These are phyloP conservation scores for Drosophila rellima DNA, from an alignment of 2,888 invertebrate genomes.

Conservation along the genomic window DNA sequence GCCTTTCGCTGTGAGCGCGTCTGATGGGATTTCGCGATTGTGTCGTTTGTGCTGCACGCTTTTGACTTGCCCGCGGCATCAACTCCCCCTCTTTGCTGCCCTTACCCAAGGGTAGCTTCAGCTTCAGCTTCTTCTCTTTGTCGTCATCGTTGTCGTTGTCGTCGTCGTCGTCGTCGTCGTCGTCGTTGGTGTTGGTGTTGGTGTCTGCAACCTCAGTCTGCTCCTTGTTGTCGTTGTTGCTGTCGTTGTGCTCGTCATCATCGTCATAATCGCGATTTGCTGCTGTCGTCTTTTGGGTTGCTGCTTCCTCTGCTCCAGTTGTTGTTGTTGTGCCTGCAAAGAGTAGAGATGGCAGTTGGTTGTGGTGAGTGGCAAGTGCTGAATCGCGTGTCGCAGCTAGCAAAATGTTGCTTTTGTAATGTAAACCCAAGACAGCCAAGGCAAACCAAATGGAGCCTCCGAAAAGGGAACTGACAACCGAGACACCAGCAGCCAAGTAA, in stretches of 20 bases:
- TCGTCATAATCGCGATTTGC: constrained; percentile 80
- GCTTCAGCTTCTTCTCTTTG: constrained; percentile 16
- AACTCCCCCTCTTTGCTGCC: constrained; percentile 23
- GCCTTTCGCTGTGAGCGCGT: constrained; percentile 85
- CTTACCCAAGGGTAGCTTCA: constrained; percentile 10
- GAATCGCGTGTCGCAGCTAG: constrained; percentile 73
- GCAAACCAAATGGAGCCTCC: constrained; percentile 8
- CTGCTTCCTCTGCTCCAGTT: constrained; percentile 31
- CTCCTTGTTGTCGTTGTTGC: constrained; percentile 41
- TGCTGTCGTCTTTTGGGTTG: constrained; percentile 71
- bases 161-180: constrained; percentile 10
- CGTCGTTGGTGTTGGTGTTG: constrained; percentile 28
- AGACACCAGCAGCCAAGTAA: constrained; percentile 5
- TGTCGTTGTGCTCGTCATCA: constrained; percentile 76
- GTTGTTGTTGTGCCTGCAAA: constrained; percentile 63
- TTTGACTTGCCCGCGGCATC: constrained; percentile 75
- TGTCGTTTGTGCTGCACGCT: constrained; percentile 79
- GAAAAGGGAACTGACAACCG: not conserved
- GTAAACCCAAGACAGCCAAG: constrained; percentile 60
- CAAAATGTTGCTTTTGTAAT: constrained; percentile 76
- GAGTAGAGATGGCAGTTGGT: constrained; percentile 26
- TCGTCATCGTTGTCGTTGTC: constrained; percentile 11
- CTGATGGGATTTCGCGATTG: constrained; percentile 85
- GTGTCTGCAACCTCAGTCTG: constrained; percentile 28
- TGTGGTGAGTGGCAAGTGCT: constrained; percentile 61